Conservation (phyloP, 2,888 invertebrate genomes). For the Dicyrtoma fusca region DNA sequence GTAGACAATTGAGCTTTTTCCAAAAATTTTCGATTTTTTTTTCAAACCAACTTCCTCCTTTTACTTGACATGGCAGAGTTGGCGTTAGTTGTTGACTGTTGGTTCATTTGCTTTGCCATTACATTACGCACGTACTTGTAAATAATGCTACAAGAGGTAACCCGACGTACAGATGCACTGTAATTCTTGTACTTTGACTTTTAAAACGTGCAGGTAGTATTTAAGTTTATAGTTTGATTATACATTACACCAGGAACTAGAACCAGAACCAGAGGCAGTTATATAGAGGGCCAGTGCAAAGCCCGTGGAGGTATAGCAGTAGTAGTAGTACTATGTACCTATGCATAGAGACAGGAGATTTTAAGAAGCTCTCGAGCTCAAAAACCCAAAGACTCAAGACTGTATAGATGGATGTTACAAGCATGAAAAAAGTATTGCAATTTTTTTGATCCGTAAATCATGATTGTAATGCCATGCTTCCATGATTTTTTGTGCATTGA, state of each 20-base stretch:
- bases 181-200: neutral
- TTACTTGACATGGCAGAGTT: neutral
- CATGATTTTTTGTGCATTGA: constrained; percentile 42
- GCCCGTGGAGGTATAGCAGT: too few relatives aligned
- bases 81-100: constrained; percentile 1
- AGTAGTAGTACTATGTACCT: too few relatives aligned
- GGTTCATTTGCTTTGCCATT: constrained; percentile 32
- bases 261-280: too few relatives aligned
- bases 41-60: constrained; percentile 28
- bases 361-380: too few relatives aligned
- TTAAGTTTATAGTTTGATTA: too few relatives aligned
- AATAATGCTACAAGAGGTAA: neutral
- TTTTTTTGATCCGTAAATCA: constrained; percentile 31
- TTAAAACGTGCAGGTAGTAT: too few relatives aligned
- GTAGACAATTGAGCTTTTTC: too few relatives aligned
- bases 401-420: constrained; percentile 7
- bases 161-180: neutral
- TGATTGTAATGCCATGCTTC: constrained; percentile 40
- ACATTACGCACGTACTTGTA: neutral
- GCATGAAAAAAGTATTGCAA: constrained; percentile 33
- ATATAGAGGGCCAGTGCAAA: too few relatives aligned
- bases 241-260: neutral
- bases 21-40: constrained; percentile 20
- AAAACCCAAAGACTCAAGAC: constrained; percentile 2
- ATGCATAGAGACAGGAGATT: too few relatives aligned